Base-by-base conservation (phyloP, 2,888 invertebrate genomes). In the Agrotis exclamationis region DNA sequence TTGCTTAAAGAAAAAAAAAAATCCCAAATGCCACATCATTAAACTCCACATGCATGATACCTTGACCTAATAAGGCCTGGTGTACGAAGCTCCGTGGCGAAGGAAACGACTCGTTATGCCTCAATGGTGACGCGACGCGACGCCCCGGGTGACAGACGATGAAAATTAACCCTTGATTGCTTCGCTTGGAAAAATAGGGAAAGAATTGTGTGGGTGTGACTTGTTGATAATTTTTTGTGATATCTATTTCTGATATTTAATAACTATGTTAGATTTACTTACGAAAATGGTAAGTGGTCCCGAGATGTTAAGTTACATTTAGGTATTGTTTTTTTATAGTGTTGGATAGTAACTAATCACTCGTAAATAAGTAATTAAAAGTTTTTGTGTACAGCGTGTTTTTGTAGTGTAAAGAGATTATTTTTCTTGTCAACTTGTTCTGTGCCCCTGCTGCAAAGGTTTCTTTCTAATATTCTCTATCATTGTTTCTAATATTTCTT, bases 101-200 rank as follows among this genome's bases (percentile, higher is more conserved):
- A 74, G 84, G 84, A 84, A 85, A 73, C 58, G 47, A 39, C 76
- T 84, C 84, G 86, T 84, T 84, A 84, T 54, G 63, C 39, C 72
- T 74, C 44, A 69, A 59, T 57, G 44, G 63, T 57, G 74, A 72
- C 74, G 70, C 59, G 74, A 72, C 74, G 70, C 59, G 57, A 47
- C 44, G 76, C 83, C 72, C 77, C 85, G 85, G 88, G 92, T 87
- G 90, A 88, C 87, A 87, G 87, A 83, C 83, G 79, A 85, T 89
- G 86, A 84, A 89, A 92, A 93, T 93, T 92, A 93, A 93, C 91
- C 88, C 92, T 90, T 90, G 89, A 93, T 92, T 91, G 90, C 89
- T 87, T 83, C 73, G 74, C 63, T 67, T 75, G 83, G 78, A 85
- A 91, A 90, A 91, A 66, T 68, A 66, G 53, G 18, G 70, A 58